Evolutionary conservation across 2,888 invertebrate genomes (phyloP), one percentile per base, ranked within the genome.

Genomic region (Drymonia ruficornis): DNA sequence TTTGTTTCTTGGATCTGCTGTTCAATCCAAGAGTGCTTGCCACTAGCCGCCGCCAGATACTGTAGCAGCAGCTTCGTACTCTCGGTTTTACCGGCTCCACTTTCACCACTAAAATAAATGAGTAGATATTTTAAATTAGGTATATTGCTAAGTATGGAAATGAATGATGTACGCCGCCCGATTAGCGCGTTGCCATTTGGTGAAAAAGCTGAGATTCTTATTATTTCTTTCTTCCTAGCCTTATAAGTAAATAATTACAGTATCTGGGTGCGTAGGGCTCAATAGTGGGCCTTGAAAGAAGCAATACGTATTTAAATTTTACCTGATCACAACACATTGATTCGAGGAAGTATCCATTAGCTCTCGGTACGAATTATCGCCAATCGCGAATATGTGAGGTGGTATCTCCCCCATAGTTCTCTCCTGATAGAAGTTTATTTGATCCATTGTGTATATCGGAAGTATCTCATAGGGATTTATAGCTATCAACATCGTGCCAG

Each of bases 1-100:
- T 99, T 99, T 0, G 99, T 97, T 88, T 99, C 98, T 64, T 99
- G 95, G 57, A 99, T 98, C 86, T 99, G 99, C 78, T 99, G 98
- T 84, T 99, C 99, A 58, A 99, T 98, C 98, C 98, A 98, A 0
- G 98, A 98, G 86, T 98, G 98, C 78, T 98, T 98, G 0, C 98
- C 98, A 80, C 97, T 98, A 12, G 97, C 96, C 0, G 98, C 97
- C 1, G 99, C 98, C 72, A 99, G 89, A 84, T 98, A 99, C 85
- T 99, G 98, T 1, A 99, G 93, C 64, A 99, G 96, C 54, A 99
- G 88, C 87, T 99, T 99, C 1, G 98, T 99, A 80, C 98, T 98
- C 85, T 99, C 98, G 0, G 98, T 99, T 92, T 99, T 99, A 1
- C 98, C 99, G 9, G 98, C 98, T 0, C 99, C 98, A 78, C 98